Base-by-base conservation (phyloP, 2,888 invertebrate genomes). In the Clunio marinus region DNA sequence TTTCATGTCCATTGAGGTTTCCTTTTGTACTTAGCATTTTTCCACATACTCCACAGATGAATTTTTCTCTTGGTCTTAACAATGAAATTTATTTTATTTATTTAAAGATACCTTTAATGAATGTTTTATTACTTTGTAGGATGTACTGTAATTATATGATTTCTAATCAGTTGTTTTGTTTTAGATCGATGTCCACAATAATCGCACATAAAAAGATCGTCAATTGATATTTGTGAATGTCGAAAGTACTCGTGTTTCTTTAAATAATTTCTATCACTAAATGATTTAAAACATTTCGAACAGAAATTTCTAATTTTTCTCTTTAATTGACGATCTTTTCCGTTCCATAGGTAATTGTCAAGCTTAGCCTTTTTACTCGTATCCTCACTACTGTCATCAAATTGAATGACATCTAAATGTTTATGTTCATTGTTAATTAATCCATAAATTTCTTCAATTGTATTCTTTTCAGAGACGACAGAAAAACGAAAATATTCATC, bases 401-500 rank as follows among this genome's bases (percentile, higher is more conserved):
- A n/a, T n/a, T n/a, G n/a, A n/a, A n/a, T n/a, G n/a, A n/a, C n/a
- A n/a, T n/a, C n/a, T n/a, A n/a, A n/a, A n/a, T n/a, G n/a, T n/a
- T n/a, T n/a, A n/a, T n/a, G n/a, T n/a, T n/a, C n/a, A n/a, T n/a
- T n/a, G n/a, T n/a, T n/a, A n/a, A n/a, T n/a, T n/a, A n/a, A n/a
- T n/a, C n/a, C n/a, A n/a, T n/a, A n/a, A n/a, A n/a, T n/a, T n/a
- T n/a, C n/a, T n/a, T n/a, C n/a, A n/a, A n/a, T n/a, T n/a, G n/a
- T n/a, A n/a, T n/a, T n/a, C n/a, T n/a, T n/a, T n/a, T n/a, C n/a
- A n/a, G n/a, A n/a, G n/a, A n/a, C n/a, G n/a, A n/a, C n/a, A n/a
- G n/a, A n/a, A n/a, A n/a, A n/a, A n/a, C n/a, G n/a, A 55, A 58
- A 58, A 25, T 58, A 15, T 13, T 27, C 13, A n/a, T 58, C 58